phyloP scores from a whole-genome alignment of 2,888 invertebrate genomes.

The Drosophila tanythrix region DNA sequence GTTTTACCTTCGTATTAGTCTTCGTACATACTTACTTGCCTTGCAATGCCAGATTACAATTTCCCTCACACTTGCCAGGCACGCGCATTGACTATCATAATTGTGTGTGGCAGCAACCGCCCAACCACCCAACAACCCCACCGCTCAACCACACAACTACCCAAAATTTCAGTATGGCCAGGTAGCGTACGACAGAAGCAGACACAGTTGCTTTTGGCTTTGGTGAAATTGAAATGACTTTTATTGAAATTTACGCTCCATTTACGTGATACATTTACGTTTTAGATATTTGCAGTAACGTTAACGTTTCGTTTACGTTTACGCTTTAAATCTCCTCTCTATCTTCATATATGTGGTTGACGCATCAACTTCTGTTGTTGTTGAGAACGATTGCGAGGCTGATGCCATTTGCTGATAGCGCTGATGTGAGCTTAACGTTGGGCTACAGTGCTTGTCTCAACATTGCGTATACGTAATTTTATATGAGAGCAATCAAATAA shows the following conservation, averaged over 20 bases:
- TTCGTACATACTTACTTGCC: constrained; percentile 7
- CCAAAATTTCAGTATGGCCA: constrained; percentile 27
- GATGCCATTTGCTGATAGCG: constrained; percentile 65
- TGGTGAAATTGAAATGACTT: constrained; percentile 79
- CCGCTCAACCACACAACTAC: constrained; percentile 14
- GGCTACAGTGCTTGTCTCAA: constrained; percentile 60
- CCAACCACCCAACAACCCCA: background rate
- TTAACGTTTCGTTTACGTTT: constrained; percentile 7
- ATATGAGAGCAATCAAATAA: constrained; percentile 77
- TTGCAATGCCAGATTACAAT: constrained; percentile 29
- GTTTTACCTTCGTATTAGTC: constrained; percentile 48
- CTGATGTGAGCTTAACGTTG: constrained; percentile 71
- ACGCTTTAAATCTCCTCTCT: constrained; percentile 20
- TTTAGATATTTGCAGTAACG: constrained; percentile 72
- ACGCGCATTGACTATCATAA: constrained; percentile 34
- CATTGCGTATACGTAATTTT: constrained; percentile 78
- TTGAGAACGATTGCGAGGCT: constrained; percentile 34
- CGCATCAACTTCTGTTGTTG: constrained; percentile 33
- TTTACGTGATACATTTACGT: constrained; percentile 81
- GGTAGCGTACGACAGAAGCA: constrained; percentile 30
- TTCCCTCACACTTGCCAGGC: constrained; percentile 50
- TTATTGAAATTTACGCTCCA: constrained; percentile 82
- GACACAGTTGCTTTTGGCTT: constrained; percentile 66
- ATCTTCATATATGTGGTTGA: constrained; percentile 47
- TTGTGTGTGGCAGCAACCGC: constrained; percentile 23